phyloP scores from a whole-genome alignment of 2,797 vertebrate genomes.

The Cyprinodon diabolis region DNA sequence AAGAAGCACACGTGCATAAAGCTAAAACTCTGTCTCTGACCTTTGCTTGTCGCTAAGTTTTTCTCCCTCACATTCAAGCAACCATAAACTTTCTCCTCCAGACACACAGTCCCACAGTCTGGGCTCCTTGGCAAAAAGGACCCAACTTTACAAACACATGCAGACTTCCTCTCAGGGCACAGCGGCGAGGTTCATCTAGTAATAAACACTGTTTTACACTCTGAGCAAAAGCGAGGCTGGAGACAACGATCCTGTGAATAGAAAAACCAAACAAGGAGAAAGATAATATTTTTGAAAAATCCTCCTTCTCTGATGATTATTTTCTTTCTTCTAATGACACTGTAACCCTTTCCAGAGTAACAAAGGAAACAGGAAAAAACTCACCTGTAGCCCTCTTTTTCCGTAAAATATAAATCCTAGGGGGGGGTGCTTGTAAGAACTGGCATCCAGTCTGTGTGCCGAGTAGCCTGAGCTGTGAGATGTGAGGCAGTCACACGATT shows the following conservation, averaged over 20 bases:
- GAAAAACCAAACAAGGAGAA: constrained; percentile 37
- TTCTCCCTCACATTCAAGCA: constrained; percentile 44
- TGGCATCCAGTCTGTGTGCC: constrained; percentile 12
- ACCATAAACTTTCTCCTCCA: constrained; percentile 11
- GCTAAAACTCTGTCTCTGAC: constrained; percentile 54
- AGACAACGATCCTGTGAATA: constrained; percentile 55
- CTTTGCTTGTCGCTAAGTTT: constrained; percentile 67
- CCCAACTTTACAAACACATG: constrained; percentile 38
- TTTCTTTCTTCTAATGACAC: constrained; percentile 59
- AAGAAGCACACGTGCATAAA: constrained; percentile 27
- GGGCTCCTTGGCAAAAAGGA: constrained; percentile 58
- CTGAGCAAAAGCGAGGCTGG: constrained; percentile 50
- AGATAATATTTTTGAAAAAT: constrained; percentile 22
- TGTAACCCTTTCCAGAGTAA: constrained; percentile 48
- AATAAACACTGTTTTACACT: constrained; percentile 73
- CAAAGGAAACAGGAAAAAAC: constrained; percentile 18
- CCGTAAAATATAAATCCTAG: constrained; percentile 30
- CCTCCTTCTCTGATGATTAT: constrained; percentile 12
- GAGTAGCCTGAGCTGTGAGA: constrained; percentile 27
- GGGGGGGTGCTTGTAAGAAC: constrained; percentile 50
- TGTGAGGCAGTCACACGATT: constrained; percentile 9
- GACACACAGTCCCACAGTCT: constrained; percentile 44
- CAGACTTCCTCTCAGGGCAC: constrained; percentile 73
- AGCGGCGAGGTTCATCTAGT: constrained; percentile 64
- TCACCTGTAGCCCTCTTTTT: constrained; percentile 32